Base-by-base conservation (phyloP, 1,140 invertebrate species). In the Holcopasites calliopsidis region DNA sequence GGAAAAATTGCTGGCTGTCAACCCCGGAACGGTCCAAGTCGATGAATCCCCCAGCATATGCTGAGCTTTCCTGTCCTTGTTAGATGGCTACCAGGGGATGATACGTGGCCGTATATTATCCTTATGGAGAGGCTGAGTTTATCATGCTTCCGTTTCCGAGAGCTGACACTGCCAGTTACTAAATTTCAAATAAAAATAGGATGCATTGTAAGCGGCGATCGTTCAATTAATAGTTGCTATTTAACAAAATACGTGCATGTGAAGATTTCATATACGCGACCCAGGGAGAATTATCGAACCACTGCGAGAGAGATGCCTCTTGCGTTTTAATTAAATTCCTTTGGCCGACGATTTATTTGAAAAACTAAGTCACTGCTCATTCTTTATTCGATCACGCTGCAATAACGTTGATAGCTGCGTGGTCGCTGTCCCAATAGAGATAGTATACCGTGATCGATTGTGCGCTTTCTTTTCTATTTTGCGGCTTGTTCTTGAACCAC, bases 281-380 rank as follows among this genome's bases (percentile, higher is more conserved):
- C 10, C 18, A 7, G 6, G 33, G 23, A 18, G 28, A 33, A 10
- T 57, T 11, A n/a, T 31, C 28, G 26, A 21, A 3, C 42, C 26
- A 28, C 60, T 13, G n/a, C 18, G 10, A 64, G 33, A 21, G 28
- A n/a, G 8, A 26, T 23, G 5, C 16, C 73, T 78, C 44, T 47
- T n/a, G n/a, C n/a, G 33, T 49, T 81, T 81, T 81, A 81, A 80
- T 81, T 81, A 81, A 81, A 81, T 81, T 76, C 77, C 72, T 80
- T 66, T 60, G 57, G 18, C 26, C 47, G 54, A 44, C 60, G 64
- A 80, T 80, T 80, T 80, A 76, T 81, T 81, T 81, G 31, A 40
- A 62, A 79, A 79, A 64, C 58, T 58, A 26, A 23, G 40, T 8
- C 0, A n/a, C 18, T 5, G 10, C 16, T 26, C 28, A 47, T 60